Conservation (phyloP, 2,797 vertebrate genomes). For the Spinus pinus region DNA sequence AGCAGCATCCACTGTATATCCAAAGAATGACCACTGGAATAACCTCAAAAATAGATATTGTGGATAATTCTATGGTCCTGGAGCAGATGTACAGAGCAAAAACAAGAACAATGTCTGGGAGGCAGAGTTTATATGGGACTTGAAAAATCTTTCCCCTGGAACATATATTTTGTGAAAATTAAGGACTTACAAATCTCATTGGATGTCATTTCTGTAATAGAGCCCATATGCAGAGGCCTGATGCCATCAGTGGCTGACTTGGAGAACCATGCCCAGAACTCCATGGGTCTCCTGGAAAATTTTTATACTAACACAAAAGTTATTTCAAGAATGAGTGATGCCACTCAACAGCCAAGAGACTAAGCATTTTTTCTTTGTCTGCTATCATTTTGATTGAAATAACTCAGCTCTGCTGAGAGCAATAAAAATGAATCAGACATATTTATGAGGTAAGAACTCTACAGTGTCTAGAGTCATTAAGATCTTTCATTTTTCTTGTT, state of each 20-base stretch:
- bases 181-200: not conserved
- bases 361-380: not conserved
- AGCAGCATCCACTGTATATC: not conserved
- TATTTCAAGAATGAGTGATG: not conserved
- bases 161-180: not conserved
- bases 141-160: not conserved
- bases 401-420: conserved; percentile 21
- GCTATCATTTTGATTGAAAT: conserved; percentile 21
- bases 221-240: not conserved
- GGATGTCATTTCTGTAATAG: not conserved
- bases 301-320: not conserved
- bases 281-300: not conserved
- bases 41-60: not conserved
- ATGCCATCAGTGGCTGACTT: not conserved
- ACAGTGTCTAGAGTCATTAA: conserved; percentile 32
- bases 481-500: conserved; percentile 48
- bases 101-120: not conserved
- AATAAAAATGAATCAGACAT: conserved; percentile 50
- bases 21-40: not conserved
- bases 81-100: not conserved
- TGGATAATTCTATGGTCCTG: not conserved
- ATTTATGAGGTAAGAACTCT: conserved; percentile 55
- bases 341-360: not conserved
- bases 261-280: not conserved
- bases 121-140: not conserved